Evolutionary conservation across 2,797 vertebrate species (phyloP).

Genomic region (Gadopsis marmoratus): DNA sequence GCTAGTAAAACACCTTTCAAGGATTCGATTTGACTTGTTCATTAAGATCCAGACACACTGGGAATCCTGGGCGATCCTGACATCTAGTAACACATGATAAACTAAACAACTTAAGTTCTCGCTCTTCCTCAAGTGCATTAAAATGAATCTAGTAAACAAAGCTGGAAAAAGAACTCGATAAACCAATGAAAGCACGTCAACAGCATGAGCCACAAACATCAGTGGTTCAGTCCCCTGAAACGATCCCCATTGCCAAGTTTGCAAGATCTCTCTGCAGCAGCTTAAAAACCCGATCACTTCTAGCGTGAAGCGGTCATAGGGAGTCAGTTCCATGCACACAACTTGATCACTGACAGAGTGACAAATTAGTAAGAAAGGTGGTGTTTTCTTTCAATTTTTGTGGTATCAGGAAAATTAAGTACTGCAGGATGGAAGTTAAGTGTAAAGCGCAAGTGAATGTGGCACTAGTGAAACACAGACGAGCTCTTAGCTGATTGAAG

Average conservation of each 20-base stretch:
- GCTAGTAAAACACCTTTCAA: background rate
- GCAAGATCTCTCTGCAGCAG: conserved; percentile 33
- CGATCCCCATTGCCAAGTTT: conserved; percentile 40
- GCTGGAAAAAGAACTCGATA: conserved; percentile 21
- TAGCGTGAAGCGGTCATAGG: background rate
- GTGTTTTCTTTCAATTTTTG: conserved; percentile 10
- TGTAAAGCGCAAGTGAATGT: conserved; percentile 21
- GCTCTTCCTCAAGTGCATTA: conserved; percentile 67
- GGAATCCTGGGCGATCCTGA: conserved; percentile 37
- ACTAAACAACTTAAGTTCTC: conserved; percentile 53
- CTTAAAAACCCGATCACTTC: background rate
- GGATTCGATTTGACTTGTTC: background rate
- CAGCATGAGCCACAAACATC: conserved; percentile 50
- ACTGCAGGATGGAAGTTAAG: background rate
- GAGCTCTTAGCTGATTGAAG: conserved; percentile 15
- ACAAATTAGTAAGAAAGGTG: background rate
- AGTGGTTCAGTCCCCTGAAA: conserved; percentile 65
- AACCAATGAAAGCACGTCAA: conserved; percentile 57
- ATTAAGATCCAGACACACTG: conserved; percentile 33
- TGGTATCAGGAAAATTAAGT: conserved; percentile 5
- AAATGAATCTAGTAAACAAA: conserved; percentile 63
- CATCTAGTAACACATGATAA: conserved; percentile 53
- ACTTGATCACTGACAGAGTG: conserved; percentile 11
- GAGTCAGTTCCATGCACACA: conserved; percentile 31
- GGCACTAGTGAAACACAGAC: background rate